A percentile compares a stretch with the other conserved stretches of the same genome.
These are phyloP conservation scores for Prorops nasuta DNA, from an alignment of 1,140 invertebrate genomes.

Conservation along the genomic window DNA sequence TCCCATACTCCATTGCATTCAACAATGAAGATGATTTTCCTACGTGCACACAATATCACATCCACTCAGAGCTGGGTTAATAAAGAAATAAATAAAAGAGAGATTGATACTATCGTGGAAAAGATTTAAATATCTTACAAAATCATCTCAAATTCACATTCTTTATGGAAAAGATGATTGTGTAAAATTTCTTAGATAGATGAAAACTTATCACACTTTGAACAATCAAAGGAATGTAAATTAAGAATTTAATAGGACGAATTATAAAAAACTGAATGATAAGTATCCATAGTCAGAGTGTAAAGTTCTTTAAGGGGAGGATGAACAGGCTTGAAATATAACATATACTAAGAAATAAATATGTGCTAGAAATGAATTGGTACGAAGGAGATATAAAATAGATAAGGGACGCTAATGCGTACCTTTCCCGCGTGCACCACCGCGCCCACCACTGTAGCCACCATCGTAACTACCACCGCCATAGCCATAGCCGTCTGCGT, in stretches of 20 bases:
- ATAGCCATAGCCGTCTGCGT: constrained; percentile 72
- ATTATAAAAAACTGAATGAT: no score
- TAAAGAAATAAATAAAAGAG: no score
- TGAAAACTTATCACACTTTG: constrained; percentile 8
- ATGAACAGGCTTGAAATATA: no score
- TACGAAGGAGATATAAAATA: constrained; percentile 24
- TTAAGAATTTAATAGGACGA: constrained; percentile 4
- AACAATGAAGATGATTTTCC: no score
- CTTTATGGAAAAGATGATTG: constrained; percentile 12
- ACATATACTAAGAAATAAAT: constrained; percentile 12
- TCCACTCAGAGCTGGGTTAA: no score
- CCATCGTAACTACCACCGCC: constrained; percentile 76
- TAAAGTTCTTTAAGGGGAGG: no score
- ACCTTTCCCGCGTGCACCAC: constrained; percentile 78
- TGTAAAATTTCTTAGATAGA: constrained; percentile 6
- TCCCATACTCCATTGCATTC: no score
- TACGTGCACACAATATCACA: no score
- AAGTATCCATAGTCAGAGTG: no score
- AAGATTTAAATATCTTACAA: no score
- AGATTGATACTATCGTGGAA: no score
- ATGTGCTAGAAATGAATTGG: constrained; percentile 14
- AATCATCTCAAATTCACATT: no score
- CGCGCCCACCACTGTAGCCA: constrained; percentile 74
- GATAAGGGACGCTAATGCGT: constrained; percentile 59
- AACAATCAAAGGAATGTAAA: constrained; percentile 3